Percentiles rank a stretch among this genome's conserved stretches.
phyloP scores from a whole-genome alignment of 2,888 invertebrate genomes.

The Sphaerophoria taeniata region DNA sequence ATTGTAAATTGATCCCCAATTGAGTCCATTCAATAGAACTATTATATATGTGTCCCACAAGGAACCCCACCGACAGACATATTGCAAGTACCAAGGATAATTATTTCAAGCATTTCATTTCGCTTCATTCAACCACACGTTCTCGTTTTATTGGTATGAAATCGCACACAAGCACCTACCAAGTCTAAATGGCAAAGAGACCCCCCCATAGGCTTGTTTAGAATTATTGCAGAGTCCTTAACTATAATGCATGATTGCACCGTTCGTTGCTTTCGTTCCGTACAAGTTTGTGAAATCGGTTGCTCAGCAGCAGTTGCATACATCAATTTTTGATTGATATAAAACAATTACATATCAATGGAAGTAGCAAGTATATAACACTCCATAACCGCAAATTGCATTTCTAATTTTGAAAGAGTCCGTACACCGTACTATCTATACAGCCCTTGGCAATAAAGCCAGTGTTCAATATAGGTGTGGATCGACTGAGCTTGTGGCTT shows the following conservation, averaged over 20 bases:
- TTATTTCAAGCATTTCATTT: constrained; percentile 45
- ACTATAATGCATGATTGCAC: constrained; percentile 28
- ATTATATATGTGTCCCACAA: constrained; percentile 18
- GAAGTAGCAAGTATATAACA: constrained; percentile 22
- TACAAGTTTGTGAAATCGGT: not conserved
- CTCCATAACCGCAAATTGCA: constrained; percentile 63
- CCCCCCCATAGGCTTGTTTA: constrained; percentile 31
- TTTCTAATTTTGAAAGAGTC: constrained; percentile 69
- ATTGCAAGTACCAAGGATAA: constrained; percentile 53
- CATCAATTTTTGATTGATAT: constrained; percentile 70
- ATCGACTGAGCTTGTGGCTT: constrained; percentile 16
- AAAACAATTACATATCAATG: constrained; percentile 63
- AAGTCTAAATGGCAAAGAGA: constrained; percentile 7
- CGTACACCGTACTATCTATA: not conserved
- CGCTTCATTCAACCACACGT: constrained; percentile 30
- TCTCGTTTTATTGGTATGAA: constrained; percentile 13
- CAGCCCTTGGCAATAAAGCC: constrained; percentile 5
- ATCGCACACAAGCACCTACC: not conserved
- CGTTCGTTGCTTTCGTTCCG: constrained; percentile 3
- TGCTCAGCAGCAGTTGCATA: constrained; percentile 21
- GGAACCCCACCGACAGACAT: not conserved
- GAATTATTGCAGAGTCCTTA: constrained; percentile 20
- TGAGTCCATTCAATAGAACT: constrained; percentile 22
- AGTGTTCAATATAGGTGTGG: not conserved
- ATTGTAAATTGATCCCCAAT: constrained; percentile 64